These are phyloP conservation scores for Antrozous pallidus DNA, from an alignment of 2,797 vertebrate species.

Conservation along the genomic window DNA sequence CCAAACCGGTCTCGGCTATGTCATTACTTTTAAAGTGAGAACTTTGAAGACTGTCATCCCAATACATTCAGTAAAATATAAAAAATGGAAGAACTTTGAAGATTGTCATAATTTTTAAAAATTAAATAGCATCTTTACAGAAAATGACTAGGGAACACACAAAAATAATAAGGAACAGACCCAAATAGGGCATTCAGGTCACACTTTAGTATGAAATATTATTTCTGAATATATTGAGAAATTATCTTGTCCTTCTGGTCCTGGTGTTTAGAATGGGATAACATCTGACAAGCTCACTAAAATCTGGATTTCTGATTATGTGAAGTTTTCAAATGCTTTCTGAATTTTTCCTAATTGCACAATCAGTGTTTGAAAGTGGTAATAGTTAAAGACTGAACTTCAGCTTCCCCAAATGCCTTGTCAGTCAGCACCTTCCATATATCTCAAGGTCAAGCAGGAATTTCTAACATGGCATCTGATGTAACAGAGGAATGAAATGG, in stretches of 20 bases:
- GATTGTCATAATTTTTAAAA: not conserved
- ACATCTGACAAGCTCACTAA: not conserved
- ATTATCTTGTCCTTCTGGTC: not conserved
- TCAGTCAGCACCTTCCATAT: not conserved
- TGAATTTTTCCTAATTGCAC: not conserved
- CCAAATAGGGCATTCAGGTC: not conserved
- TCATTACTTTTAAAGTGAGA: conserved; percentile 25
- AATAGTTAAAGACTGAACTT: not conserved
- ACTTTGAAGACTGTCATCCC: not conserved
- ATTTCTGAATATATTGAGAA: not conserved
- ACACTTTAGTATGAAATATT: not conserved
- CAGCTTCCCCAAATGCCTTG: not conserved
- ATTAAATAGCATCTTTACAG: not conserved
- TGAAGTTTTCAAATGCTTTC: conserved; percentile 3
- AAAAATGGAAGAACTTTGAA: not conserved
- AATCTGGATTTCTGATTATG: not conserved
- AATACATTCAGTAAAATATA: not conserved
- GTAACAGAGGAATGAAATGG: not conserved
- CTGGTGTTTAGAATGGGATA: not conserved
- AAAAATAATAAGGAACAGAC: not conserved
- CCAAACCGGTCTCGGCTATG: no score
- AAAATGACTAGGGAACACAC: not conserved
- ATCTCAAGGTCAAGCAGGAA: not conserved
- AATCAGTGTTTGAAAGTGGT: conserved; percentile 18
- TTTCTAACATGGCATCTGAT: not conserved